phyloP scores from a whole-genome alignment of 2,888 invertebrate genomes.

The Erebia aethiops region DNA sequence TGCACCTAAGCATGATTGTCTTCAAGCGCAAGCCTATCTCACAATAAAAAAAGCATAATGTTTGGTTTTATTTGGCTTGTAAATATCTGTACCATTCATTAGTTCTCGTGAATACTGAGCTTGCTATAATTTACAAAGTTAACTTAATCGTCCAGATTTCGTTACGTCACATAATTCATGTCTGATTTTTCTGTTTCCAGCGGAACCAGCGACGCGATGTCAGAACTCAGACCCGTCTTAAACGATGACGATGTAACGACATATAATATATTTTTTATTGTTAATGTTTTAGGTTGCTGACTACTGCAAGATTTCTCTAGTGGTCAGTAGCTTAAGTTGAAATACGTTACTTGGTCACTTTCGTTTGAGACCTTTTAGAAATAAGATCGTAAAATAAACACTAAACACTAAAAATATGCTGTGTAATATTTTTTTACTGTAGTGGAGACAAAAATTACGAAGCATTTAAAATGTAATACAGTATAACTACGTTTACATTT shows the following conservation, averaged over 20 bases:
- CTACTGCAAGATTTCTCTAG: constrained; percentile 39
- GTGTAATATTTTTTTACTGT: background rate
- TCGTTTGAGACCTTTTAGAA: constrained; percentile 21
- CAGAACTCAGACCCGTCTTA: background rate
- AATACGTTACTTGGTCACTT: constrained; percentile 26
- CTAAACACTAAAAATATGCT: background rate
- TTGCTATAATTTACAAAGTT: background rate
- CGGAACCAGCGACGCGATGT: background rate
- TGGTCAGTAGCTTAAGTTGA: constrained; percentile 25
- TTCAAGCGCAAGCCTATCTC: too few species aligned
- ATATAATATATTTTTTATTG: background rate
- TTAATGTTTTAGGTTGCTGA: constrained; percentile 31
- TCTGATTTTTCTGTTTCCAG: background rate
- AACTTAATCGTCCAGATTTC: background rate
- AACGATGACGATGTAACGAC: background rate
- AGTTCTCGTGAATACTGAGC: too few species aligned
- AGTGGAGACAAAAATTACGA: background rate
- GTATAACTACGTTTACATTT: background rate
- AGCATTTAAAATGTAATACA: background rate
- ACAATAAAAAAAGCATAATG: too few species aligned
- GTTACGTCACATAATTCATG: background rate
- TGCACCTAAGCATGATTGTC: too few species aligned
- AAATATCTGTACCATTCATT: too few species aligned
- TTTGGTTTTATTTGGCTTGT: too few species aligned
- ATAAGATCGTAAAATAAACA: background rate